Conservation (phyloP, 2,113 vertebrate species). For the Pholis gunnellus region DNA sequence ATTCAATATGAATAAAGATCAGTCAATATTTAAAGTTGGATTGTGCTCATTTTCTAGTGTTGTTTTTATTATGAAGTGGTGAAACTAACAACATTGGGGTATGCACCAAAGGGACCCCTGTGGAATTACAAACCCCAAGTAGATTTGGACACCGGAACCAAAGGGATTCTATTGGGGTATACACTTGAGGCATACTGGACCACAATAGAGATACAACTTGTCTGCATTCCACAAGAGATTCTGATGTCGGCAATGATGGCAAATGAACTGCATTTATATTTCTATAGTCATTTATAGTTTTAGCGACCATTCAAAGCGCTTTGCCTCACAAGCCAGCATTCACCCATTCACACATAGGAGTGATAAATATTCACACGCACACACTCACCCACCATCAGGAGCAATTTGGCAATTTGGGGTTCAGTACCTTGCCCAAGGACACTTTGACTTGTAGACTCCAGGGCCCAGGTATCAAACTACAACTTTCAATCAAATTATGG, state of each 20-base stretch:
- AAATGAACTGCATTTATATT: neutral
- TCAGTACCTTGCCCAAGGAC: neutral
- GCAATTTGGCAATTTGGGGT: neutral
- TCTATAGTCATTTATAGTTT: neutral
- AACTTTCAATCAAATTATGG: neutral
- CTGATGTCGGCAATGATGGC: neutral
- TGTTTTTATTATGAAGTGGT: neutral
- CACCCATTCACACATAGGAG: neutral
- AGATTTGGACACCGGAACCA: neutral
- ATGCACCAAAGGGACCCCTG: neutral
- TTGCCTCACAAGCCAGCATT: neutral
- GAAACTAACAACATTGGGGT: neutral
- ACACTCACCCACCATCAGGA: neutral
- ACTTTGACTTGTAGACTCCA: neutral
- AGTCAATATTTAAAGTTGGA: conserved; percentile 91
- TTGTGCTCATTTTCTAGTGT: conserved; percentile 27
- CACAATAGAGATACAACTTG: neutral
- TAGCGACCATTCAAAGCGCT: neutral
- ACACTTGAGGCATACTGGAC: neutral
- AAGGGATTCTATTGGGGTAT: neutral
- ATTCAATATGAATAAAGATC: conserved; percentile 99
- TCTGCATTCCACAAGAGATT: neutral
- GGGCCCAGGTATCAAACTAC: neutral
- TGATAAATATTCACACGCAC: too few species aligned
- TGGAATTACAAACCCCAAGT: neutral